Conservation (phyloP, 1,140 invertebrate species). For the Sinella curviseta region DNA sequence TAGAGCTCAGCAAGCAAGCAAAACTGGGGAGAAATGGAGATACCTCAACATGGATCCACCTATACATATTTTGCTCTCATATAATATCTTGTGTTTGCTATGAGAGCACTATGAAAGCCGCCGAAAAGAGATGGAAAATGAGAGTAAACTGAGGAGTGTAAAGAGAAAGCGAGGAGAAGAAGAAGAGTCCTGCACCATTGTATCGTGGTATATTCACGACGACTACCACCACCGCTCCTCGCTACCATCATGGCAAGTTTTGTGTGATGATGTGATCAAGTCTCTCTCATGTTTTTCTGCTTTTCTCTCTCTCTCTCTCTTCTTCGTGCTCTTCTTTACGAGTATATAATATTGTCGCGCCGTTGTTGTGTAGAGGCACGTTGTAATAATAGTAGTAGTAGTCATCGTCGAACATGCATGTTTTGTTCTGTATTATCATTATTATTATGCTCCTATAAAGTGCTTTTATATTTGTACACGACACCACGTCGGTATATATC, state of each 20-base stretch:
- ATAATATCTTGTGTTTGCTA: not conserved
- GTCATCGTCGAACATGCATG: not conserved
- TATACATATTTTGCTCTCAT: not conserved
- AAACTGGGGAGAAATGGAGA: not conserved
- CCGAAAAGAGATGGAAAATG: not conserved
- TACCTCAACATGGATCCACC: not conserved
- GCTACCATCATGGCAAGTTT: not conserved
- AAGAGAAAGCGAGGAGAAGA: not conserved
- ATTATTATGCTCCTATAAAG: not conserved
- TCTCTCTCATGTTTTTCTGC: not conserved
- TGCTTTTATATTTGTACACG: not conserved
- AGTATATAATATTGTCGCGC: too few species aligned
- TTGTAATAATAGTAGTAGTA: not conserved
- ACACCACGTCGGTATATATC: not conserved
- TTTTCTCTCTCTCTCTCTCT: not conserved
- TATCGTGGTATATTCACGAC: not conserved
- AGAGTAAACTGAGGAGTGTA: not conserved
- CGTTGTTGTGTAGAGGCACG: not conserved
- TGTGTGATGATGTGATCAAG: conserved; percentile 12
- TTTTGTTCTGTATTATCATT: not conserved
- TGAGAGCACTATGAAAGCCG: not conserved
- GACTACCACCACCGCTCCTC: not conserved
- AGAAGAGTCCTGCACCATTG: not conserved
- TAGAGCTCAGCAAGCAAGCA: not conserved
- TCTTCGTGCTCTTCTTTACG: not conserved